Conservation (phyloP, 92 coral and sea anemone genomes). For the Palythoa caribaeorum region DNA sequence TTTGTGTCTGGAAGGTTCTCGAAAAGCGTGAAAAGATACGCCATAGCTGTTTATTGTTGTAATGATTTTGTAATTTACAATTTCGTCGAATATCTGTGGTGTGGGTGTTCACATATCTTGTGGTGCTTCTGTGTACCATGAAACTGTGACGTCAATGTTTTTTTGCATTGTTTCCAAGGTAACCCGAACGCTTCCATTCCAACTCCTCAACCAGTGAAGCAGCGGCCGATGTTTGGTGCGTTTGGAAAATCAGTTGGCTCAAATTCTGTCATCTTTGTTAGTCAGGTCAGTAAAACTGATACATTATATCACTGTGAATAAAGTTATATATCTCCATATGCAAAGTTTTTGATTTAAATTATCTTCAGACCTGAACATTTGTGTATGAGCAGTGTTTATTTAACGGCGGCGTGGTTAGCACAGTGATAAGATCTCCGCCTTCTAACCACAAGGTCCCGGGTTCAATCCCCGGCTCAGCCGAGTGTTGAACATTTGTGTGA, state of each 20-base stretch:
- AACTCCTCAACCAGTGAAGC: constrained; percentile 77
- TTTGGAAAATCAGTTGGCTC: constrained; percentile 75
- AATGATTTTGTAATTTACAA: too few species aligned
- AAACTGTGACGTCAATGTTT: neutral
- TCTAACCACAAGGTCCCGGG: too few species aligned
- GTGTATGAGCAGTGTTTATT: too few species aligned
- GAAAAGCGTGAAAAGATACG: too few species aligned
- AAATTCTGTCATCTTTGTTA: constrained; percentile 75
- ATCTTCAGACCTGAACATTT: too few species aligned
- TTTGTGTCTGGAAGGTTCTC: too few species aligned
- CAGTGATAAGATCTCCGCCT: too few species aligned
- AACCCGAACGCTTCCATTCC: constrained; percentile 84
- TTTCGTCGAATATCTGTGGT: neutral
- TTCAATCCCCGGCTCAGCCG: too few species aligned
- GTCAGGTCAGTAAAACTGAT: constrained; percentile 47
- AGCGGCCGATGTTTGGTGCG: constrained; percentile 82
- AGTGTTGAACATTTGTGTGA: too few species aligned
- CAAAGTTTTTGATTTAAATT: too few species aligned
- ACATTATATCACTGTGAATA: neutral
- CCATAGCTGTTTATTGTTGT: too few species aligned
- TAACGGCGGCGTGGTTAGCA: too few species aligned
- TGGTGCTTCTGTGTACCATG: neutral
- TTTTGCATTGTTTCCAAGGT: constrained; percentile 16
- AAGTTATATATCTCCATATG: neutral
- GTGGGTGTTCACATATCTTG: neutral